Evolutionary conservation across 2,797 vertebrate genomes (phyloP), one percentile per base, ranked within the genome.

Genomic region (Heterohyrax brucei): DNA sequence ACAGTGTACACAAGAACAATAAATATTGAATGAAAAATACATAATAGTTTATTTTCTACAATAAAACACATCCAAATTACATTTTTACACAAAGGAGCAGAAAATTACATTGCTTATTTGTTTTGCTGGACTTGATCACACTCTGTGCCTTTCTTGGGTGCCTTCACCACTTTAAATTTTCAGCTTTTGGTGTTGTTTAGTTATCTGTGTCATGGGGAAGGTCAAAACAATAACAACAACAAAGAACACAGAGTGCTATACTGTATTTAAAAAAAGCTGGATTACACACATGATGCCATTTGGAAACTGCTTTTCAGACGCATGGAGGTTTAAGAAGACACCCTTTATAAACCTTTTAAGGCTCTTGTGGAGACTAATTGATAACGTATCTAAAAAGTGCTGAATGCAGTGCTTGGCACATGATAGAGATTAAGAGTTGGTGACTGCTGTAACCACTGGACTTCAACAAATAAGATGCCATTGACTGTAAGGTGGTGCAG

Each of bases 11-110:
- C 30, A 80, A 86, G 75, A 13, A 53, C 26, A 95, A 33, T 85
- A 86, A 95, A 94, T 14, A 72, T n/a, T 56, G 5, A 82, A 75
- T 64, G 50, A 83, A 88, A 94, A 83, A 61, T 2, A 48, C 10
- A 18, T 39, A 62, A 44, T 61, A 6, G 3, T 64, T 89, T 90
- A 75, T 82, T 44, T 93, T 91, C 61, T 79, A 64, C 28, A 93
- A 0, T 68, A 79, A 78, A 50, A 73, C n/a, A 73, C 28, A 39
- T 48, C 4, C 53, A 86, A 72, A 84, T 87, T 93, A 68, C 70
- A 59, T 61, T 94, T 82, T 81, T 77, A 62, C 8, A 62, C 53
- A 73, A 66, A 87, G 50, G 66, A 62, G 82, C 59, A 73, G 28
- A 70, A 79, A 91, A 68, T 90, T 24, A 9, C 22, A 7, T 89